Evolutionary conservation across 2,797 vertebrate species (phyloP), one percentile per base, ranked within the genome.

Genomic region (Typhlichthys eigenmanni): DNA sequence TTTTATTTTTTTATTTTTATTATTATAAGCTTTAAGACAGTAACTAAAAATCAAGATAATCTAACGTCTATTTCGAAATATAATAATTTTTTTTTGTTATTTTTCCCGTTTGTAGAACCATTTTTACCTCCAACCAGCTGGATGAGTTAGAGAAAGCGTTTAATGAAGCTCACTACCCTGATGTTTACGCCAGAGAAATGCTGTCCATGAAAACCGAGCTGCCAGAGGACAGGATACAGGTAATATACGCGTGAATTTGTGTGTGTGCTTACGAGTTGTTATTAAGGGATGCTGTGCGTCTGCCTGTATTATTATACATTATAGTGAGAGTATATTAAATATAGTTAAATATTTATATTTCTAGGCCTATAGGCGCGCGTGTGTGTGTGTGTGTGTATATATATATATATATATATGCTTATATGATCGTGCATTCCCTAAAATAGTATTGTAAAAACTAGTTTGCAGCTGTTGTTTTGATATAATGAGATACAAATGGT

Each of bases 191-290:
- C 71, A 89, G 97, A 78, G 97, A 99, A 84, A 98, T 98, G 96
- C 83, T 99, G 72, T 97, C 97, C 82, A 96, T 98, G 95, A 98
- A 98, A 85, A 99, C 97, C 0, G 96, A 98, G 81, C 91, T 99
- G 17, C 97, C 96, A 0, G 97, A 99, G 87, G 97, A 99, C 92
- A 95, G 97, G 79, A 99, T 99, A 94, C 97, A 99, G 96, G 96
- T 69, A 19, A 19, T 19, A 19, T 19, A n/a, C 5, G 13, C 29
- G 51, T 51, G 59, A 24, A 24, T 24, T 74, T 0, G 19, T 45
- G 45, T 53, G 63, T 61, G 9, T 60, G 12, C 47, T 7, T 32
- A 17, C 62, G 9, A 0, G 12, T 49, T 14, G 48, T n/a, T 77
- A 46, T 58, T 47, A 52, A 11, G 32, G 38, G 16, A 49, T 53